These are phyloP conservation scores for Heterocephalus glaber DNA, from an alignment of 2,113 vertebrate species.

Conservation along the genomic window DNA sequence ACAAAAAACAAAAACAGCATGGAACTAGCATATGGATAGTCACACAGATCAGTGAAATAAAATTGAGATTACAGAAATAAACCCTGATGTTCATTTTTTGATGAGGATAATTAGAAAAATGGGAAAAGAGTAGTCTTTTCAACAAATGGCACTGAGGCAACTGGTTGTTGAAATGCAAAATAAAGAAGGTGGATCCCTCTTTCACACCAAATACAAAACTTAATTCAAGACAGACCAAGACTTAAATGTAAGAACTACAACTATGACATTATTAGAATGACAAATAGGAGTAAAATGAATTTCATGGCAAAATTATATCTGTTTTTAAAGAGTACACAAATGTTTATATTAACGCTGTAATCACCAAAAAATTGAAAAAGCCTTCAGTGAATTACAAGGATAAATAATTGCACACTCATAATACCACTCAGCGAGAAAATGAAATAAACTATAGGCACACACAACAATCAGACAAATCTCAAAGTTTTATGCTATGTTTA, in stretches of 20 bases:
- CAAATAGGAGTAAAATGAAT: not conserved
- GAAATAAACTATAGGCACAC: not conserved
- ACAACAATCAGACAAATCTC: not conserved
- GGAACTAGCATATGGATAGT: not conserved
- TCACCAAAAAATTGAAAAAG: not conserved
- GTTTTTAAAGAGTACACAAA: not conserved
- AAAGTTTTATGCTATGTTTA: not conserved
- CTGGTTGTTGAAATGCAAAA: no score
- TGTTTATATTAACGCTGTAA: not conserved
- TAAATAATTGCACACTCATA: not conserved
- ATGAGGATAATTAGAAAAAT: not conserved
- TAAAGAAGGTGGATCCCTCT: no score
- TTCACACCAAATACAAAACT: no score
- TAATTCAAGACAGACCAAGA: no score
- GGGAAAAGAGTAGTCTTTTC: no score
- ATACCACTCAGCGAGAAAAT: not conserved
- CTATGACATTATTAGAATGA: no score
- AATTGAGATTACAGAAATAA: not conserved
- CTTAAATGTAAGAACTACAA: no score
- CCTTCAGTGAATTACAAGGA: not conserved
- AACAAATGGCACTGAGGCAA: not conserved
- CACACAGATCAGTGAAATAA: not conserved
- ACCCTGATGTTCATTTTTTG: not conserved
- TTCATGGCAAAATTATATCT: not conserved
- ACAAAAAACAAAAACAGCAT: no score